A percentile compares a stretch with the other conserved stretches of the same genome.
These are phyloP conservation scores for Paratilapia polleni DNA, from an alignment of 2,113 vertebrate species.

Conservation along the genomic window DNA sequence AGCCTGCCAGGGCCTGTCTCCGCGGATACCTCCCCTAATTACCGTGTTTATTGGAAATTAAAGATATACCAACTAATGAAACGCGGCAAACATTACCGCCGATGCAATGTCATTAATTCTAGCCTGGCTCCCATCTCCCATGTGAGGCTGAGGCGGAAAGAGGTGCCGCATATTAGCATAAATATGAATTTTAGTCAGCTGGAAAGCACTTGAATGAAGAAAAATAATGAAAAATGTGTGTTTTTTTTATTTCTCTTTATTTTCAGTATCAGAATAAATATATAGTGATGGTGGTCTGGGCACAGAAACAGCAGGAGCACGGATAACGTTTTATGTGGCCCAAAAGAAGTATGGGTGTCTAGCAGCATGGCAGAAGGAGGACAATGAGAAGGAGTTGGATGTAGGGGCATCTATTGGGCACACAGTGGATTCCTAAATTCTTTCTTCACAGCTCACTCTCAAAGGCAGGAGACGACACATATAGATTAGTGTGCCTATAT, in stretches of 20 bases:
- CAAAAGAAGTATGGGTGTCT: constrained; percentile 32
- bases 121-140: constrained; percentile 76
- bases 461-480: constrained; percentile 28
- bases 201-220: constrained; percentile 80
- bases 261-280: constrained; percentile 73
- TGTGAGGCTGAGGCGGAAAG: constrained; percentile 71
- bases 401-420: constrained; percentile 28
- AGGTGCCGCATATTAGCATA: constrained; percentile 79
- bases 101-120: constrained; percentile 84
- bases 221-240: constrained; percentile 79
- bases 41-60: constrained; percentile 87
- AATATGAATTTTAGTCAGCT: constrained; percentile 84
- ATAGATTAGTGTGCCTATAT: constrained; percentile 42
- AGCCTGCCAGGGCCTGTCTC: constrained; percentile 77
- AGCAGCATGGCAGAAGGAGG: constrained; percentile 14
- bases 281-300: constrained; percentile 62
- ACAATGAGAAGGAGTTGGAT: constrained; percentile 18
- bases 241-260: constrained; percentile 79
- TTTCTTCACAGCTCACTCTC: constrained; percentile 24
- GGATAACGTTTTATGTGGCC: constrained; percentile 49
- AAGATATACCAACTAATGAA: constrained; percentile 86
- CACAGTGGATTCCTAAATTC: constrained; percentile 10
- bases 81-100: constrained; percentile 81
- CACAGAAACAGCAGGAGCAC: constrained; percentile 30
- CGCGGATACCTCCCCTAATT: constrained; percentile 82